A percentile compares a stretch with the other conserved stretches of the same genome.
Conservation (phyloP, 1,140 invertebrate species). For the Pogonus chalceus region DNA sequence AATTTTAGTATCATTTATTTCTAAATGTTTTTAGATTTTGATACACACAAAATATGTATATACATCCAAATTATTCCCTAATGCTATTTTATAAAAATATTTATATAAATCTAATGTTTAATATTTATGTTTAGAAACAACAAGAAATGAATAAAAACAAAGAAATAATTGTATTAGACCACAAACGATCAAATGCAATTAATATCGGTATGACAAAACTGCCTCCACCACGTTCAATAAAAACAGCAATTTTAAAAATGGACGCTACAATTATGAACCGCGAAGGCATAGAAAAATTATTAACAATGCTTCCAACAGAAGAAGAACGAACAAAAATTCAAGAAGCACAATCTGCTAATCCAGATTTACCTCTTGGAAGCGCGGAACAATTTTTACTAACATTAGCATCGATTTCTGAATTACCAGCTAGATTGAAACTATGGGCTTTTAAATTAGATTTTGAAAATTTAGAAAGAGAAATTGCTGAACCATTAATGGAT, state of each 20-base stretch:
- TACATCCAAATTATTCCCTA: no score
- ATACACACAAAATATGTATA: no score
- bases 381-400: constrained; percentile 97
- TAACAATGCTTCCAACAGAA: constrained; percentile 94
- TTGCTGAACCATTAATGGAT: constrained; percentile 97
- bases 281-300: constrained; percentile 96
- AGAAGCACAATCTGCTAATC: constrained; percentile 85
- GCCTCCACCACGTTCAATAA: constrained; percentile 93
- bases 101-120: background rate
- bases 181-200: constrained; percentile 97
- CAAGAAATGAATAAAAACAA: constrained; percentile 89
- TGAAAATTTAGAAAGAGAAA: constrained; percentile 94
- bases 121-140: constrained; percentile 62
- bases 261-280: constrained; percentile 96
- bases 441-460: constrained; percentile 99
- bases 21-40: no score
- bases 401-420: constrained; percentile 88
- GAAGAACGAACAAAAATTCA: constrained; percentile 95
- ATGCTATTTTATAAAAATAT: no score
- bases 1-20: no score
- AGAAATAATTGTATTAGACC: constrained; percentile 91
- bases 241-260: constrained; percentile 98
- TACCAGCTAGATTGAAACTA: constrained; percentile 86
- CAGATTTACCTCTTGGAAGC: constrained; percentile 89
- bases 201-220: constrained; percentile 99